phyloP scores from a whole-genome alignment of 2,888 invertebrate genomes.

The Sminthurides aquaticus region DNA sequence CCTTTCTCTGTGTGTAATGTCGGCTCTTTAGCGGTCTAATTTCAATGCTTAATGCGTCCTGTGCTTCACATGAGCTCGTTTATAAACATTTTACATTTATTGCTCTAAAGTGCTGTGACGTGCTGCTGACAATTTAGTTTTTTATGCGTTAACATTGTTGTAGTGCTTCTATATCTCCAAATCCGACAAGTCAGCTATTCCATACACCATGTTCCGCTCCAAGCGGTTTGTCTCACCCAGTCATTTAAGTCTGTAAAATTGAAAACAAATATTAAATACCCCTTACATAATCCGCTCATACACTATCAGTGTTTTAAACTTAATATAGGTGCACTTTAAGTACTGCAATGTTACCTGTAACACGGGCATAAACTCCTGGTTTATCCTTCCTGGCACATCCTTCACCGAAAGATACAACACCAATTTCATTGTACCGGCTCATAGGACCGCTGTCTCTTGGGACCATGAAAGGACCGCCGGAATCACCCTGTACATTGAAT shows the following conservation, averaged over 20 bases:
- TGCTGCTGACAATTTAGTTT: no score
- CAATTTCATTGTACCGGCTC: conserved; percentile 30
- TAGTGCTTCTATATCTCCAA: no score
- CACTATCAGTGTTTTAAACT: no score
- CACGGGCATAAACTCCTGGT: conserved; percentile 35
- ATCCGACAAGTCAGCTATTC: conserved; percentile 21
- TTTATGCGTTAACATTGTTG: no score
- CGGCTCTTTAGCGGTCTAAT: no score
- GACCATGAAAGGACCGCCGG: conserved; percentile 35
- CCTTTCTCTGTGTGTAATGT: no score
- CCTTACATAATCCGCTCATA: background rate
- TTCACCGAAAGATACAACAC: conserved; percentile 38
- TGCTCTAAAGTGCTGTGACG: no score
- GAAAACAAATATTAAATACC: no score
- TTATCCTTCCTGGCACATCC: conserved; percentile 20
- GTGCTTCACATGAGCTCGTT: no score
- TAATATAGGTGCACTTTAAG: no score
- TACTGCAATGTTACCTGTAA: conserved; percentile 32
- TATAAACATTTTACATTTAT: no score
- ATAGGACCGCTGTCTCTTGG: conserved; percentile 12
- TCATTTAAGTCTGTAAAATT: conserved; percentile 34
- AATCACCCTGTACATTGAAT: conserved; percentile 28
- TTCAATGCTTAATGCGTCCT: no score
- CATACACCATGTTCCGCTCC: conserved; percentile 31
- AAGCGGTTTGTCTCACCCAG: conserved; percentile 35